These are phyloP conservation scores for Caenorhabditis sp. DNA, from an alignment of 2,888 invertebrate species.

Conservation along the genomic window DNA sequence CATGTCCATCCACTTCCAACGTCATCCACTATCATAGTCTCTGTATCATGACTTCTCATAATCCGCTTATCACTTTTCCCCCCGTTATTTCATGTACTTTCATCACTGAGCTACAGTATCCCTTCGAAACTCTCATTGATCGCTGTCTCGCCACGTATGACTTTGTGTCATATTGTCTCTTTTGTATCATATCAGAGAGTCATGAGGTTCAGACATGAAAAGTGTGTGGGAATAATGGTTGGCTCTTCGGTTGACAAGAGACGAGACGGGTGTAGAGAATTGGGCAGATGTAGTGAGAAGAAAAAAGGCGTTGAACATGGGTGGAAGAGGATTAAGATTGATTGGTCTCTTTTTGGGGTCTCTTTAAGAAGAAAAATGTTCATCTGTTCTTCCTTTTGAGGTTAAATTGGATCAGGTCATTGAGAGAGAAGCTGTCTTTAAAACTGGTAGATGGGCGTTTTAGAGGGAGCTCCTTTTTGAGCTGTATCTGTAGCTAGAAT, in stretches of 20 bases:
- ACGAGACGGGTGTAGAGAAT: conserved; percentile 1
- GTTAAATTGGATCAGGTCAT: conserved; percentile 13
- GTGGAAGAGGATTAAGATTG: conserved; percentile 56
- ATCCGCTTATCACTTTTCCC: conserved; percentile 25
- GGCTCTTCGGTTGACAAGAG: neutral
- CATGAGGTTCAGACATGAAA: conserved; percentile 12
- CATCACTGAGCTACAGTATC: conserved; percentile 13
- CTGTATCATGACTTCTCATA: conserved; percentile 17
- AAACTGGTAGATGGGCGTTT: neutral
- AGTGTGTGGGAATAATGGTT: conserved; percentile 1
- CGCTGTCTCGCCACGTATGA: no score
- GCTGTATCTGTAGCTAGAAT: no score
- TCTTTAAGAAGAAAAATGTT: conserved; percentile 15
- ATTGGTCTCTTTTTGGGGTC: conserved; percentile 46
- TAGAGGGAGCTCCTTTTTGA: no score
- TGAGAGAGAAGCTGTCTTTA: neutral
- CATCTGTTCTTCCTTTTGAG: conserved; percentile 41
- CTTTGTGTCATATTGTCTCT: no score
- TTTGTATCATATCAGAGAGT: no score
- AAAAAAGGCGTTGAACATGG: conserved; percentile 24
- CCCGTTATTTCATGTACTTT: conserved; percentile 8
- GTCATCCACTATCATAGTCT: conserved; percentile 25
- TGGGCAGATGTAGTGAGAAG: conserved; percentile 33
- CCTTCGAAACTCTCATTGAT: neutral
- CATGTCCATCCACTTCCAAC: neutral